Base-by-base conservation (phyloP, 2,888 invertebrate genomes). In the Callinectes sapidus region DNA sequence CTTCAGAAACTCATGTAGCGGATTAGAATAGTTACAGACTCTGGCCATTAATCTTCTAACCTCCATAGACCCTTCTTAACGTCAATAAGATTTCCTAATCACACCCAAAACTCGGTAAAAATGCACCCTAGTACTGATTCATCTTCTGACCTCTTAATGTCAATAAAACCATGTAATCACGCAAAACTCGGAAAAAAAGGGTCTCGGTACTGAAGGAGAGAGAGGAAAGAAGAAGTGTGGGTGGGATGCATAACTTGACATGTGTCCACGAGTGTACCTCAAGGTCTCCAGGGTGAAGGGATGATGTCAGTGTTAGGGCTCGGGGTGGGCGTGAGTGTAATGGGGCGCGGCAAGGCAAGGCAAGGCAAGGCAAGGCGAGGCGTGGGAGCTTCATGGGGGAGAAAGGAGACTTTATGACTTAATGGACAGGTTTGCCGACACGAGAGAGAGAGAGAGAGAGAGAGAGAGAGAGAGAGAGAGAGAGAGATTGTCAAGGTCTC, bases 351-450 rank as follows among this genome's bases (percentile, higher is more conserved):
- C 81, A 81, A 35, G 81, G 81, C 81, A 32, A 32, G 81, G 81
- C 81, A 81, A 35, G 81, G 81, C 81, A 48, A 48, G 48, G 39
- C 77, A 81, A 35, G 77, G 81, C 81, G 81, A 35, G 77, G 81
- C 81, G 81, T 81, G 81, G 81, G 81, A 81, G 81, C 35, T 32
- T 14, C 32, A 35, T 32, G 81, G 81, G 81, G 81, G 16, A 35
- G 81, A 35, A 77, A 81, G 81, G 14, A 35, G 14, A 14, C 71
- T 77, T 77, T 28, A 77, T 28, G 1, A 77, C 71, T 28, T 77
- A 77, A 61, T 61, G 61, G 61, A 61, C 61, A 61, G 61, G 61
- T 61, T 61, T 61, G 61, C 61, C 61, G 61, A 61, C n/a, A 28
- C 13, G 28, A 71, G 71, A 71, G n/a, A 71, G 28, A 71, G 66